Evolutionary conservation across 2,888 invertebrate genomes (phyloP), one percentile per base, ranked within the genome.

Genomic region (Antitype chi): DNA sequence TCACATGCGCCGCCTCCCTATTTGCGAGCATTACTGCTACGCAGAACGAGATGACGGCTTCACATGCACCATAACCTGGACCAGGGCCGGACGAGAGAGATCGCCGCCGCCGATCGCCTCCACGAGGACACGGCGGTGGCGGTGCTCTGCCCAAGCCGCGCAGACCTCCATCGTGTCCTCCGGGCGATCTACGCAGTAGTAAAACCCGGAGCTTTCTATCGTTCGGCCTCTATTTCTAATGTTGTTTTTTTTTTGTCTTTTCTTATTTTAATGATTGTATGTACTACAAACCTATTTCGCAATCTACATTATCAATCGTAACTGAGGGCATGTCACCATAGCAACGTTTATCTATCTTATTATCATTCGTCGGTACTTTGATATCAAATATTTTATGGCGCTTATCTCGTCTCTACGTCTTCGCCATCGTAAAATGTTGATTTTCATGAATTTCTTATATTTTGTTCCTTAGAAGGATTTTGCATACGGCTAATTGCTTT

Each of bases 371-470:
- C 76, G 82, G 78, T 53, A 72, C 84, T 84, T 86, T 82, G 80
- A 83, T 80, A 86, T 72, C 76, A 70, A 80, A 85, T 85, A 83
- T 85, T 86, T 86, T 81, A 86, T 70, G 77, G 59, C 76, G 57
- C 66, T 71, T 80, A 85, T 84, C 85, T 79, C 59, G 66, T 74
- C 59, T 79, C 52, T 32, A 15, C 32, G 72, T 60, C 76, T 70
- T 38, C 64, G 25, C 57, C 64, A 59, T 78, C 76, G 72, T 86
- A 78, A 85, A 86, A 82, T 69, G 60, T 74, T 76, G 72, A 75
- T 73, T 80, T 80, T 79, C 74, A 79, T 85, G 68, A 84, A 79
- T 84, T 73, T 82, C 60, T 80, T 80, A 70, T 60, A 62, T 63
- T 68, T 52, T n/a, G 8, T 62, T 8, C 20, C 52, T n/a, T 28